These are phyloP conservation scores for Dasyprocta punctata DNA, from an alignment of 2,113 vertebrate species.

Conservation along the genomic window DNA sequence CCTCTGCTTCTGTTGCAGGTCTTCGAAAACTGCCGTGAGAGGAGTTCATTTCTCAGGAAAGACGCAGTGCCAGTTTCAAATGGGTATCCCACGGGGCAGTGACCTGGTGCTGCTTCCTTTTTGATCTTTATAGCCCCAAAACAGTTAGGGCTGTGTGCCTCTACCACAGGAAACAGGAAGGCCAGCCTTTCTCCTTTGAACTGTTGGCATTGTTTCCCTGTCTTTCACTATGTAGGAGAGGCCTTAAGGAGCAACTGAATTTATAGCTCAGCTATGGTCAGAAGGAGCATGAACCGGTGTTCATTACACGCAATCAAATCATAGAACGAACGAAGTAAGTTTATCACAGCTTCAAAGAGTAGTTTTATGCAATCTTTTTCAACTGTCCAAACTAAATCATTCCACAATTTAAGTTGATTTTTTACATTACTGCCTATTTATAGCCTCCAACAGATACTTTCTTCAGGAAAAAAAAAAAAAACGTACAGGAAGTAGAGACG, in stretches of 20 bases:
- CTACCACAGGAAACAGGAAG: conserved; percentile 11
- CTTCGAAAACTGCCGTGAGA: neutral
- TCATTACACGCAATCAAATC: conserved; percentile 19
- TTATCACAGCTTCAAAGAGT: conserved; percentile 2
- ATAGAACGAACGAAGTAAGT: conserved; percentile 3
- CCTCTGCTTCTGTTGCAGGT: neutral
- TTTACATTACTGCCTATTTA: neutral
- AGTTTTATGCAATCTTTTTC: conserved; percentile 28
- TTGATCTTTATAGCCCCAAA: neutral
- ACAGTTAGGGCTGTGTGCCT: neutral
- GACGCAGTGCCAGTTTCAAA: neutral
- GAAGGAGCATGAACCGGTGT: conserved; percentile 17
- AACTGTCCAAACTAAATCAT: neutral
- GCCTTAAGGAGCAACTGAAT: neutral
- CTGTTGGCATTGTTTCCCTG: neutral
- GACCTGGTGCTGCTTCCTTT: neutral
- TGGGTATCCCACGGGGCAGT: neutral
- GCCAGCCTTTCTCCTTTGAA: neutral
- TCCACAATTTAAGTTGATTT: neutral
- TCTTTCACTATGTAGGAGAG: neutral
- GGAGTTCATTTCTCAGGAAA: neutral
- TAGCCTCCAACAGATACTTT: neutral
- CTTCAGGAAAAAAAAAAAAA: neutral
- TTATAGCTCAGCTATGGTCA: neutral
- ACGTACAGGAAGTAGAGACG: neutral